Evolutionary conservation across 2,888 invertebrate genomes (phyloP), one percentile per base, ranked within the genome.

Genomic region (Drosophila helvetica): DNA sequence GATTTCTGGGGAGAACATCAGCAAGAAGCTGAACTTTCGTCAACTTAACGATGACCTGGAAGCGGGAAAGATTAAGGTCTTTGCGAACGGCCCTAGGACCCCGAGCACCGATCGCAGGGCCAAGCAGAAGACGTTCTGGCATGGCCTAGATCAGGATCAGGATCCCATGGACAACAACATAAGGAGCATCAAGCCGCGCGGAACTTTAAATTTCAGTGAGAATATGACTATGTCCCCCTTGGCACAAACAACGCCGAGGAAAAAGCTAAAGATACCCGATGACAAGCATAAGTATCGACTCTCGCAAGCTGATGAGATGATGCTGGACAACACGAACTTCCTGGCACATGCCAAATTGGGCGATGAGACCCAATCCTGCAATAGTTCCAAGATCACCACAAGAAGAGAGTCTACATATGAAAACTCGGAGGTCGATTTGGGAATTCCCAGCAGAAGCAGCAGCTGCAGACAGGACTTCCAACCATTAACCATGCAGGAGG

Each of bases 21-120:
- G 62, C 47, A 80, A 72, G n/a, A 79, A 78, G 18, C 66, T 80
- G 0, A 90, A 83, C 27, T 74, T 88, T 33, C 83, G 80, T 0
- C 78, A 90, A 45, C 56, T 90, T 1, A 90, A 87, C 53, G 89
- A 89, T 9, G 90, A 79, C 2, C 67, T 90, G 25, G 89, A 89
- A 50, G 59, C 79, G 17, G 90, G 90, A 4, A 83, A 81, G 42
- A 77, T 90, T 18, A 74, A 80, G 48, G 58, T 89, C 0, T 89
- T 83, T 74, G 72, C 79, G 4, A 79, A 88, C 64, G 80, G 78
- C 0, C 85, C 85, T 2, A 79, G 65, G 60, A 84, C 77, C 0
- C 85, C 85, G 9, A 68, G 46, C 0, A 77, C 72, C 6, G 77
- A 79, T 57, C 64, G 65, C 15, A 79, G 59, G 17, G 12, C 25